Conservation (phyloP, 2,113 vertebrate species). For the Catagonus wagneri region DNA sequence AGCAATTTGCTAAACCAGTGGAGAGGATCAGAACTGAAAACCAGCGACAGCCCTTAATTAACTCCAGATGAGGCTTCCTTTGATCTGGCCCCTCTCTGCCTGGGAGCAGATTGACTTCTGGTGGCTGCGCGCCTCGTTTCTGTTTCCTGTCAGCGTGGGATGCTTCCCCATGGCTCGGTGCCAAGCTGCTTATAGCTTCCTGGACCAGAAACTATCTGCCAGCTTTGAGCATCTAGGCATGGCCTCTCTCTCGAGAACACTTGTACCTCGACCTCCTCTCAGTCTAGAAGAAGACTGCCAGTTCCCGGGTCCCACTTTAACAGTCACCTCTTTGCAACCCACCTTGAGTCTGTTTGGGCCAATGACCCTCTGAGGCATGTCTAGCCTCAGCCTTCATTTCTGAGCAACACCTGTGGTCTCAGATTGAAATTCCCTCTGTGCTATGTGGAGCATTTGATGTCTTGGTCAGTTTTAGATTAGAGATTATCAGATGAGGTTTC, state of each 20-base stretch:
- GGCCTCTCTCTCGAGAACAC: not conserved
- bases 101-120: not conserved
- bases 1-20: not conserved
- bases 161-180: not conserved
- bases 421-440: not conserved
- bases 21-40: not conserved
- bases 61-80: fast-evolving
- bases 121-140: too few relatives aligned
- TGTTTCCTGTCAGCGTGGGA: not conserved
- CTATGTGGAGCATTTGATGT: not conserved
- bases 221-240: fast-evolving
- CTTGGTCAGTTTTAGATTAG: too few relatives aligned
- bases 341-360: too few relatives aligned
- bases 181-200: too few relatives aligned
- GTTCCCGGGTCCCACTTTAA: too few relatives aligned
- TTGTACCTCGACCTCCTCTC: not conserved
- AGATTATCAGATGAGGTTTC: not conserved
- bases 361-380: not conserved
- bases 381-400: not conserved
- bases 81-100: fast-evolving
- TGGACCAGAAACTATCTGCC: fast-evolving
- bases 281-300: not conserved
- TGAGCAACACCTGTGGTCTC: fast-evolving
- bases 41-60: fast-evolving
- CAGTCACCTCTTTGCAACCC: not conserved